These are phyloP conservation scores for Epizoanthus rinbou DNA, from an alignment of 92 coral and sea anemone genomes.

Conservation along the genomic window DNA sequence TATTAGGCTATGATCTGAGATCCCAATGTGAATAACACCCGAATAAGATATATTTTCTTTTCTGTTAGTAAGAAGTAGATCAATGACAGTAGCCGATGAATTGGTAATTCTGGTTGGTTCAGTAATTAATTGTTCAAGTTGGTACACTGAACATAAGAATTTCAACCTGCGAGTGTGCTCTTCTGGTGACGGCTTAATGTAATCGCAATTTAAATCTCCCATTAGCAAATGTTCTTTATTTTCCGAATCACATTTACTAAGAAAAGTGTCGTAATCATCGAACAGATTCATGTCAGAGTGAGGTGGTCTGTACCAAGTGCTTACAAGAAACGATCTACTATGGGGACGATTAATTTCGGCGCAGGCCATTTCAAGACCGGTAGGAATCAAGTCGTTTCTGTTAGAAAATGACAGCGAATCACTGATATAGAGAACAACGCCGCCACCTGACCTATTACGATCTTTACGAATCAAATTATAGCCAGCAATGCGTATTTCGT, in stretches of 20 bases:
- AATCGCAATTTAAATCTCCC: constrained; percentile 53
- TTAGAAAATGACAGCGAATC: constrained; percentile 29
- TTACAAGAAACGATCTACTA: constrained; percentile 44
- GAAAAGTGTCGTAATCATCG: constrained; percentile 45
- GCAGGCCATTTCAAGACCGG: too few relatives aligned
- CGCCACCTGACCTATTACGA: too few relatives aligned
- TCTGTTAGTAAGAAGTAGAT: not conserved
- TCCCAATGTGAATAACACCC: constrained; percentile 4
- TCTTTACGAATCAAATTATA: too few relatives aligned
- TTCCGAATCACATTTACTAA: constrained; percentile 48
- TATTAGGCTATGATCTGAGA: constrained; percentile 5
- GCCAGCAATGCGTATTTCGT: too few relatives aligned
- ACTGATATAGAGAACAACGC: not conserved
- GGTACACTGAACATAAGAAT: constrained; percentile 44
- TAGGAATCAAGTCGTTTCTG: constrained; percentile 16
- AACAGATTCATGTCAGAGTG: constrained; percentile 49
- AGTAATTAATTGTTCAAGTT: constrained; percentile 46
- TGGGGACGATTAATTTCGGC: constrained; percentile 34
- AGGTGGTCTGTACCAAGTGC: constrained; percentile 54
- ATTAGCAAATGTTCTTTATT: constrained; percentile 37
- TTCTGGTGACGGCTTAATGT: constrained; percentile 29
- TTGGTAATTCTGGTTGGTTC: constrained; percentile 57
- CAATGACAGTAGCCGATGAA: not conserved
- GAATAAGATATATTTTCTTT: not conserved
- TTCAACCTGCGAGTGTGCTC: constrained; percentile 34